Evolutionary conservation across 2,797 vertebrate species (phyloP).

Genomic region (Cirrhinus mrigala): DNA sequence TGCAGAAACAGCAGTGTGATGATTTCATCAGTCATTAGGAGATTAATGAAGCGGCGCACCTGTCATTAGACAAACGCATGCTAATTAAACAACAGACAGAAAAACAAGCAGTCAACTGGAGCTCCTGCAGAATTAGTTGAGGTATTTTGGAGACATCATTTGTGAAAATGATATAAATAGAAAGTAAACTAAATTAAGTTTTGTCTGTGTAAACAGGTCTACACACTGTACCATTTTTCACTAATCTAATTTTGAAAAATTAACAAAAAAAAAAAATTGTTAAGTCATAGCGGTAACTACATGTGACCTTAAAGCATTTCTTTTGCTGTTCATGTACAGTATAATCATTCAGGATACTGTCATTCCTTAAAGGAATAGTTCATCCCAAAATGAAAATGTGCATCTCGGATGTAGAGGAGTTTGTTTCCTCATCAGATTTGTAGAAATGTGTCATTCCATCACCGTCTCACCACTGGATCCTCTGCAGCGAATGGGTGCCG

Average conservation of each 20-base stretch:
- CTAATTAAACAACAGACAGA: not conserved
- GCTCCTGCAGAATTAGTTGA: not conserved
- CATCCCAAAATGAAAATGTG: not conserved
- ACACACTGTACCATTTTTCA: not conserved
- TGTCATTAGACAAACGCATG: slow-evolving; percentile 35
- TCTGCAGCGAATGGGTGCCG: too few species aligned
- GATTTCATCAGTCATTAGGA: slow-evolving; percentile 56
- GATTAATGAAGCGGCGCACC: slow-evolving; percentile 28
- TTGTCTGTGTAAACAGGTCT: not conserved
- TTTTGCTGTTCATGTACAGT: not conserved
- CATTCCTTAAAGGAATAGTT: not conserved
- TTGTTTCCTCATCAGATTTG: too few species aligned
- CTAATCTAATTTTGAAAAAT: too few species aligned
- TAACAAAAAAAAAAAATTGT: too few species aligned
- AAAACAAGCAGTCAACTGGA: not conserved
- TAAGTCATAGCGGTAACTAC: too few species aligned
- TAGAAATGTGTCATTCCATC: too few species aligned
- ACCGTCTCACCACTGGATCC: too few species aligned
- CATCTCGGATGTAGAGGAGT: not conserved
- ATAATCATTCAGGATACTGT: not conserved
- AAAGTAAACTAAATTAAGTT: not conserved
- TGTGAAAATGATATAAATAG: not conserved
- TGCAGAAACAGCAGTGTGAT: not conserved
- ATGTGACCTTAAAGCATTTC: too few species aligned
- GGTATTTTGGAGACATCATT: not conserved